Evolutionary conservation across 2,797 vertebrate genomes (phyloP), one percentile per base, ranked within the genome.

Genomic region (Rousettus madagascariensis): DNA sequence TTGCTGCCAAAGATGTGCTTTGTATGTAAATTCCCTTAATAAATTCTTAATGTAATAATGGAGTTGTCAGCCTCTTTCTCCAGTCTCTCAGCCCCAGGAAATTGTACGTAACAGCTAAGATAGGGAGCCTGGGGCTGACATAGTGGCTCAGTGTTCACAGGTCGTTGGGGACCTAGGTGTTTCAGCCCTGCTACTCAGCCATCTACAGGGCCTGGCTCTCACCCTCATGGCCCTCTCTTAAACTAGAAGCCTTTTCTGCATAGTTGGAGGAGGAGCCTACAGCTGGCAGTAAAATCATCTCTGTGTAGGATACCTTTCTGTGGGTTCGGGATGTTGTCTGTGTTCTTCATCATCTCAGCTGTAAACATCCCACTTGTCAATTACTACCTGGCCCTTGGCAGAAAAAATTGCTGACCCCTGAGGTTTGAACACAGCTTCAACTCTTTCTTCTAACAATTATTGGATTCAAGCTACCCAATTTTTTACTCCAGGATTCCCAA

Each of bases 171-270:
- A 69, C n/a, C 1, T 41, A 24, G 8, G 7, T 88, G 53, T 84
- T 82, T 30, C 26, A 38, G 55, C 33, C 13, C 33, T 13, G 1
- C 43, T 33, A 17, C 24, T 4, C 30, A n/a, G 24, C 3, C 84
- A 59, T 57, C 69, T 10, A 6, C 0, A 57, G n/a, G 63, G 20
- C 43, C 8, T 4, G 30, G 36, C 43, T 28, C 19, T 86, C 36
- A 9, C 46, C 43, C 5, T 15, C 53, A 8, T 0, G 13, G n/a
- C 33, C 16, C 33, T 53, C 5, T 0, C 0, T 9, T 20, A 26
- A 69, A 15, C 20, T 11, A 33, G 61, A 49, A 65, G 77, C n/a
- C 26, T 65, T 17, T 12, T 33, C n/a, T 24, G 75, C 36, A 30
- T 46, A 41, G 24, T 26, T 55, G 41, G 72, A 69, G 69, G 15